Conservation (phyloP, 2,888 invertebrate genomes). For the Chloroclysta siterata region DNA sequence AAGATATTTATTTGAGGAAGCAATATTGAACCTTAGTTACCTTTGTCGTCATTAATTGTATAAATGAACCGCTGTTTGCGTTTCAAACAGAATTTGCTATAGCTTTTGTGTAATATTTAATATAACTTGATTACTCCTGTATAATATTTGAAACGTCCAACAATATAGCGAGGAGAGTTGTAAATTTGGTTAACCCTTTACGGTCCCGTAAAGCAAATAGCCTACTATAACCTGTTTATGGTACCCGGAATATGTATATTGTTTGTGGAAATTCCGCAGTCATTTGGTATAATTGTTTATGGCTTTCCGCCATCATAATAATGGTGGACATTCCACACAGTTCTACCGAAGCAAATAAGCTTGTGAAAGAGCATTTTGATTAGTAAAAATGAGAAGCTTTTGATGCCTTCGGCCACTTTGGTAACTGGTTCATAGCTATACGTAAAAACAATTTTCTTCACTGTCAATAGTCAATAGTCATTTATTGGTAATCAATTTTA, state of each 20-base stretch:
- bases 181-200: constrained; percentile 35
- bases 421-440: too few relatives aligned
- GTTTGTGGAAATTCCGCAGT: constrained; percentile 29
- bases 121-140: constrained; percentile 24
- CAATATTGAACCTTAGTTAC: constrained; percentile 11
- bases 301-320: constrained; percentile 6
- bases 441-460: too few relatives aligned
- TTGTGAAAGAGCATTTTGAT: too few relatives aligned
- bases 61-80: constrained; percentile 8
- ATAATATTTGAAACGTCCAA: constrained; percentile 31
- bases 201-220: constrained; percentile 34
- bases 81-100: constrained; percentile 5
- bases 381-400: too few relatives aligned
- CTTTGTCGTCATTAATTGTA: neutral
- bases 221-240: constrained; percentile 26
- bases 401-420: too few relatives aligned
- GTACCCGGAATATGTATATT: constrained; percentile 27
- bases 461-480: too few relatives aligned
- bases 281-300: constrained; percentile 28
- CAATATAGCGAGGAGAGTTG: constrained; percentile 26
- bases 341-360: too few relatives aligned
- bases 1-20: neutral
- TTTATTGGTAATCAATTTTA: too few relatives aligned
- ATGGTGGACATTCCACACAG: neutral
- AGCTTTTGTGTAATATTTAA: constrained; percentile 32